phyloP scores from a whole-genome alignment of 2,113 vertebrate genomes.

The Probosciger aterrimus region DNA sequence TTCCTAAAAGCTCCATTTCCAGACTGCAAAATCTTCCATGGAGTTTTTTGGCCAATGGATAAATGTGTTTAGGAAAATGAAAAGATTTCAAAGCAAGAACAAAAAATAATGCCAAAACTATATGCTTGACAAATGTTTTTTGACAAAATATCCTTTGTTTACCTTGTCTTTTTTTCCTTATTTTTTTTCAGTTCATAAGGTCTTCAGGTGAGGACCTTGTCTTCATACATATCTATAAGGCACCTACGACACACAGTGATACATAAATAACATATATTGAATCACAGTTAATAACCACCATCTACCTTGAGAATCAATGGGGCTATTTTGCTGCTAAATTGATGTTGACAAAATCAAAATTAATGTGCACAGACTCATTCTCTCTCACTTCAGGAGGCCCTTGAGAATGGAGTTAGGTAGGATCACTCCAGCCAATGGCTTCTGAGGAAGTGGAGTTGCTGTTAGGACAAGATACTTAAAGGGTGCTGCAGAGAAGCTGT shows the following conservation, averaged over 20 bases:
- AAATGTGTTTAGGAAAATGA: neutral
- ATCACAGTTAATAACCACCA: neutral
- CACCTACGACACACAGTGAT: neutral
- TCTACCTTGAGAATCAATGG: neutral
- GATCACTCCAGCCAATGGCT: neutral
- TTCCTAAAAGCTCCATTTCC: neutral
- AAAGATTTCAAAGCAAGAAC: neutral
- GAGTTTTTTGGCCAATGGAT: neutral
- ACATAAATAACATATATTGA: neutral
- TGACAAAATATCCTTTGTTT: neutral
- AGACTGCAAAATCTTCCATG: neutral
- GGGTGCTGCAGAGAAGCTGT: neutral
- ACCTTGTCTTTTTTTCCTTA: accelerated
- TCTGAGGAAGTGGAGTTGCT: neutral
- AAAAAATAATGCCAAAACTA: neutral
- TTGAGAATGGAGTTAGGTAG: neutral
- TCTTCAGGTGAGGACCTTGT: neutral
- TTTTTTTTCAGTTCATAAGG: neutral
- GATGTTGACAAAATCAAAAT: neutral
- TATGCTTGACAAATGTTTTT: neutral
- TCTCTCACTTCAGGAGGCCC: neutral
- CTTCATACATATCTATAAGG: neutral
- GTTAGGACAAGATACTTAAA: neutral
- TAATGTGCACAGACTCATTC: accelerated
- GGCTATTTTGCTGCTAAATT: neutral